These are phyloP conservation scores for Xylocopa sonorina DNA, from an alignment of 1,140 invertebrate species.

Conservation along the genomic window DNA sequence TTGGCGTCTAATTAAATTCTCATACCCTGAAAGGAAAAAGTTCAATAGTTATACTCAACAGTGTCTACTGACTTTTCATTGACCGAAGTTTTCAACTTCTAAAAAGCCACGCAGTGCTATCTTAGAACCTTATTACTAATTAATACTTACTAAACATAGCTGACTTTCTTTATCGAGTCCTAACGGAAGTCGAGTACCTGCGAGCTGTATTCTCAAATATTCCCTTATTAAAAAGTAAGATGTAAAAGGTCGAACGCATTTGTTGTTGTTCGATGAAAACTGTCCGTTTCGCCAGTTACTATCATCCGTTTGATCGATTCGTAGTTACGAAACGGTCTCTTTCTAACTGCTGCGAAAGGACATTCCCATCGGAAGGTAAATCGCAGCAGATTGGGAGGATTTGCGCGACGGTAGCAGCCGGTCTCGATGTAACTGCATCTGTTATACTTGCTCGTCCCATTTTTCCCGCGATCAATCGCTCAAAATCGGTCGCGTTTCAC, in stretches of 20 bases:
- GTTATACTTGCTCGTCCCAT: not conserved
- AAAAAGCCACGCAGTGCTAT: not conserved
- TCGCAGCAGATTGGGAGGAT: not conserved
- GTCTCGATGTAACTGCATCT: constrained; percentile 10
- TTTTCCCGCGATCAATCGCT: constrained; percentile 25
- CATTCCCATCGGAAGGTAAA: not conserved
- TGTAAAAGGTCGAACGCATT: no score
- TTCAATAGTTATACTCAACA: not conserved
- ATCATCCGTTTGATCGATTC: no score
- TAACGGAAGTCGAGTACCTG: no score
- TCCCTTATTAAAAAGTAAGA: no score
- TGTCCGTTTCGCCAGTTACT: no score
- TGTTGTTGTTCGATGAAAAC: no score
- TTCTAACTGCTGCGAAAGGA: not conserved
- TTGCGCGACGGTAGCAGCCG: not conserved
- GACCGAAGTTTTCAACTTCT: constrained; percentile 1
- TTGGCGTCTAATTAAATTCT: not conserved
- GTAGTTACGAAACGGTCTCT: no score
- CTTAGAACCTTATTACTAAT: not conserved
- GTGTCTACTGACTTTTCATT: constrained; percentile 41
- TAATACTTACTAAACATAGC: no score
- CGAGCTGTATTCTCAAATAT: no score
- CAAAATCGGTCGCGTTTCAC: constrained; percentile 21
- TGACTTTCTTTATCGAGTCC: no score
- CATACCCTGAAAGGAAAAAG: no score